phyloP scores from a whole-genome alignment of 2,113 vertebrate genomes.

The Ochotona curzoniae region DNA sequence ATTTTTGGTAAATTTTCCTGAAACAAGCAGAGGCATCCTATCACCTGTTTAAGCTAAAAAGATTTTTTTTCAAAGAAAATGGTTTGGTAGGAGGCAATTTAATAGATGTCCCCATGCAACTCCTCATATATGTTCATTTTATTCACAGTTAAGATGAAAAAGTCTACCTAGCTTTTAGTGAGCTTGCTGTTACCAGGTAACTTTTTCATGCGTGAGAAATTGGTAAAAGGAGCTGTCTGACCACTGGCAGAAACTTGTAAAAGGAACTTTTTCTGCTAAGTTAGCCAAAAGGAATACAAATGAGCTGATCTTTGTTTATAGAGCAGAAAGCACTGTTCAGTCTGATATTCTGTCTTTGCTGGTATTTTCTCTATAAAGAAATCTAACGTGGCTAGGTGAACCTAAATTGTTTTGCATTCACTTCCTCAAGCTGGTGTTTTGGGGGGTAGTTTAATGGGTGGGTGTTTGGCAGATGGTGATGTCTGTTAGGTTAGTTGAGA shows the following conservation, averaged over 20 bases:
- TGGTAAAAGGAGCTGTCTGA: not conserved
- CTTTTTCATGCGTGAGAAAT: constrained; percentile 8
- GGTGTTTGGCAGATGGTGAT: not conserved
- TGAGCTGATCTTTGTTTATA: not conserved
- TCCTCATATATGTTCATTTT: not conserved
- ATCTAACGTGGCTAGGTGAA: not conserved
- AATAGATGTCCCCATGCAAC: not conserved
- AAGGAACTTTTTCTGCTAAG: not conserved
- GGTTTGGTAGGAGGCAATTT: not conserved
- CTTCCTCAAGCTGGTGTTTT: not conserved
- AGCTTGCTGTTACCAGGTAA: not conserved
- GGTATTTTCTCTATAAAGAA: constrained; percentile 21
- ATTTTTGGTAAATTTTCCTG: constrained; percentile 19
- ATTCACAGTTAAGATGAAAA: not conserved
- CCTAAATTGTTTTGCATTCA: not conserved
- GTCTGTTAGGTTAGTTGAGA: not conserved
- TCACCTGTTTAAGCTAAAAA: not conserved
- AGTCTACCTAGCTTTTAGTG: not conserved
- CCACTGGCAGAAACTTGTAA: not conserved
- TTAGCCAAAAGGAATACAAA: not conserved
- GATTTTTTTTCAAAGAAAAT: constrained; percentile 44
- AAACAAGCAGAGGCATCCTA: not conserved
- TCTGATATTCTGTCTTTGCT: not conserved
- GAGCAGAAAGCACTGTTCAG: not conserved
- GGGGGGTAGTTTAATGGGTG: not conserved